These are phyloP conservation scores for Apeltes quadracus DNA, from an alignment of 2,113 vertebrate genomes.

Conservation along the genomic window DNA sequence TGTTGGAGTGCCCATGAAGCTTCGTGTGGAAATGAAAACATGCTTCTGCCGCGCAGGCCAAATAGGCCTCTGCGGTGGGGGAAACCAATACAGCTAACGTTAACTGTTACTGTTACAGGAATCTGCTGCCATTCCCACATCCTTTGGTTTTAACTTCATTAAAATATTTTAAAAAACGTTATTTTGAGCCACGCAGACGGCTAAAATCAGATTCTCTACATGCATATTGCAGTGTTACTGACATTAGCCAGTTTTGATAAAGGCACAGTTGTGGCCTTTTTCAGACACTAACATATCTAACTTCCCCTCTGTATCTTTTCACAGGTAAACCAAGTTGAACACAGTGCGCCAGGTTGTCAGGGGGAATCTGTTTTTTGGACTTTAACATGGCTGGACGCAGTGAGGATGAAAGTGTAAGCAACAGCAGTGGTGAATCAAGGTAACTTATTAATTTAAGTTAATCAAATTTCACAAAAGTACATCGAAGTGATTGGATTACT, in stretches of 20 bases:
- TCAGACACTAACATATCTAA: neutral
- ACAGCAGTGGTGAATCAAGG: slow-evolving; percentile 97
- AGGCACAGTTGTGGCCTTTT: neutral
- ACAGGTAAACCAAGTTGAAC: slow-evolving; percentile 49
- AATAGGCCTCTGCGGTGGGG: slow-evolving; percentile 67
- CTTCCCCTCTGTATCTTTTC: neutral
- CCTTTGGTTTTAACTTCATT: neutral
- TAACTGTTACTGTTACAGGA: neutral
- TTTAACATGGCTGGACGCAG: slow-evolving; percentile 93
- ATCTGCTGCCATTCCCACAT: slow-evolving; percentile 5
- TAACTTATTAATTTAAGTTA: slow-evolving; percentile 60
- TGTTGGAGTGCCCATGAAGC: neutral
- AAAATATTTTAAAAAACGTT: neutral
- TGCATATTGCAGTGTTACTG: neutral
- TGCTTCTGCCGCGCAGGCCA: slow-evolving; percentile 66
- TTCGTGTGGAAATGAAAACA: slow-evolving; percentile 55
- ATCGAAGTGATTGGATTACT: neutral
- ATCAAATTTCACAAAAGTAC: neutral
- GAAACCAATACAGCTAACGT: slow-evolving; percentile 19
- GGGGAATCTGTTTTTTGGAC: slow-evolving; percentile 51
- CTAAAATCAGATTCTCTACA: neutral
- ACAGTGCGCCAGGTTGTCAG: slow-evolving; percentile 27
- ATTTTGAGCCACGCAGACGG: neutral
- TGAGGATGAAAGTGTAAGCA: slow-evolving; percentile 95
- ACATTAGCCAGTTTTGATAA: neutral